Evolutionary conservation across 2,797 vertebrate genomes (phyloP).

Genomic region (Novumbra hubbsi): DNA sequence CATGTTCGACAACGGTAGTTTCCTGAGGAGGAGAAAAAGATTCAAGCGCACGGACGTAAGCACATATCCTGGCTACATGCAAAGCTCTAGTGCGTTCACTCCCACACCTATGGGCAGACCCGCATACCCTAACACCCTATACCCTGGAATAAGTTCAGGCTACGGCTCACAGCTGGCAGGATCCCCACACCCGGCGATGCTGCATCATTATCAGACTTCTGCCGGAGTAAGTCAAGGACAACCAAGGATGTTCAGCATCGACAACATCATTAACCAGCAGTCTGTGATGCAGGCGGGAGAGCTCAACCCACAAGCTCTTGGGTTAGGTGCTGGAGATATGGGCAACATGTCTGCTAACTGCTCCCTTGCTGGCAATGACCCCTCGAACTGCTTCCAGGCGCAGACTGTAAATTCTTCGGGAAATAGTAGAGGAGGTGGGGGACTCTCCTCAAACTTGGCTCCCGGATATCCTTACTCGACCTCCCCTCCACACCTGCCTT

Average conservation of each 20-base stretch:
- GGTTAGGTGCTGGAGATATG: conserved; percentile 74
- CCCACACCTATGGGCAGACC: conserved; percentile 76
- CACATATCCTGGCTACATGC: conserved; percentile 86
- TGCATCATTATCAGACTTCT: conserved; percentile 79
- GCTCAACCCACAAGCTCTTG: conserved; percentile 72
- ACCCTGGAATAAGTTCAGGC: conserved; percentile 69
- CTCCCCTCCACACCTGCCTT: conserved; percentile 76
- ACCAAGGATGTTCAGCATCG: conserved; percentile 90
- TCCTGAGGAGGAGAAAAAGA: conserved; percentile 81
- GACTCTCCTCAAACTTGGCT: conserved; percentile 70
- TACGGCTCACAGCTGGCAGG: conserved; percentile 73
- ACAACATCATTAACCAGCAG: conserved; percentile 89
- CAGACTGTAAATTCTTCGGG: conserved; percentile 66
- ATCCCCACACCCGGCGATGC: conserved; percentile 76
- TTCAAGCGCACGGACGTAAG: conserved; percentile 89
- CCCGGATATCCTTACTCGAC: conserved; percentile 74
- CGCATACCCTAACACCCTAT: conserved; percentile 73
- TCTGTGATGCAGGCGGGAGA: conserved; percentile 73
- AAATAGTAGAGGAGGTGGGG: conserved; percentile 68
- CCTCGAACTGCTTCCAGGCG: conserved; percentile 78
- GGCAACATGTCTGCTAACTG: conserved; percentile 74
- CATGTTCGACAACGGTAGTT: conserved; percentile 93
- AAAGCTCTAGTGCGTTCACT: conserved; percentile 83
- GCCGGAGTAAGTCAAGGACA: conserved; percentile 72
- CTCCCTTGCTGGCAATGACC: conserved; percentile 71